Evolutionary conservation across 2,113 vertebrate species (phyloP), one percentile per base, ranked within the genome.

Genomic region (Osmerus mordax): DNA sequence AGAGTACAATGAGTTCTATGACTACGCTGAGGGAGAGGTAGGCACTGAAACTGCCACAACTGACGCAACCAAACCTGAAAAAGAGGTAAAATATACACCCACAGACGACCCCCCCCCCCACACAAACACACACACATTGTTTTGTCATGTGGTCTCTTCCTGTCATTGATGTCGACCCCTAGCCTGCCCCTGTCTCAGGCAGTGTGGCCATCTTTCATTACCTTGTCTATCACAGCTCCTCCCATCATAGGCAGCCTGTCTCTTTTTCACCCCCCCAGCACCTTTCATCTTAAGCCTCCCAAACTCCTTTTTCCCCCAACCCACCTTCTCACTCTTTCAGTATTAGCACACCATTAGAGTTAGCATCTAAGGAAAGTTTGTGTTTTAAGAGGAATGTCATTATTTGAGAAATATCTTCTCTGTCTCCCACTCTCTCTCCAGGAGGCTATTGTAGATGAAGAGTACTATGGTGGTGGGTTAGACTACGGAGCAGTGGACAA

Each of bases 1-100:
- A 81, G 83, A 93, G 78, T 96, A 96, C 56, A 92, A 91, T 90
- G 95, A 95, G 2, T 61, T 72, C 86, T 97, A 98, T 94, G 96
- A 98, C 79, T 97, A 97, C 94, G 91, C 83, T 88, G 96, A 95
- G 82, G 91, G 90, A 90, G 93, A 91, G 74, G 84, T 93, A 91
- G 90, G 93, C 89, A 91, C 92, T 90, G 94, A 93, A 12, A 74
- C 84, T 84, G 86, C 94, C 83, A 89, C 96, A 78, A 91, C 93
- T 0, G 92, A 93, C 89, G 91, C 88, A 88, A 83, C 89, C 78
- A 77, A 93, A 89, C 83, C 91, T 21, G 93, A 91, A 82, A 92
- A 91, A 59, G 93, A 98, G 96, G 96, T 98, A 97, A 95, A 80
- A 70, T 59, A 62, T 41, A 28, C 69, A 28, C 36, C 21, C 36